These are phyloP conservation scores for Luehdorfia chinensis DNA, from an alignment of 1,140 invertebrate genomes.

Conservation along the genomic window DNA sequence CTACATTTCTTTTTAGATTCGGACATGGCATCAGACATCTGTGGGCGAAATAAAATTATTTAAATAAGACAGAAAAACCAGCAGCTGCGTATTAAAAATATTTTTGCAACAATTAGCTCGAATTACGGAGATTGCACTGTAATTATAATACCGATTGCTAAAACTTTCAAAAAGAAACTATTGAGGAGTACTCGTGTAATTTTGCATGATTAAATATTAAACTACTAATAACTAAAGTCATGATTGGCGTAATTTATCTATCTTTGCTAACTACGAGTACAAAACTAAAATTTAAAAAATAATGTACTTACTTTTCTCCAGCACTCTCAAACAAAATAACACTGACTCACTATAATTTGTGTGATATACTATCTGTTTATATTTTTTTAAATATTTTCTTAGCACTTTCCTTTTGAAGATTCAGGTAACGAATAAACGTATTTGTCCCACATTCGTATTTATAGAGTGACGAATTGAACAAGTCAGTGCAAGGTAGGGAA, in stretches of 20 bases:
- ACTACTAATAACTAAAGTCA: conserved; percentile 8
- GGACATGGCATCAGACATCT: conserved; percentile 12
- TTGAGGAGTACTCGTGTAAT: too few species aligned
- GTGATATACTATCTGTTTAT: conserved; percentile 7
- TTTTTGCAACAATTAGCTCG: conserved; percentile 2
- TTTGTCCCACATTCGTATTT: too few species aligned
- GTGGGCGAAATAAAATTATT: conserved; percentile 8
- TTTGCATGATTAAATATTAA: too few species aligned
- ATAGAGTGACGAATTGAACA: too few species aligned
- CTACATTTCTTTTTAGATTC: conserved; percentile 13
- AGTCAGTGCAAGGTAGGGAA: too few species aligned
- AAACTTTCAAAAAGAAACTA: too few species aligned
- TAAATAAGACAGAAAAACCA: conserved; percentile 1
- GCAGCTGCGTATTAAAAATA: conserved; percentile 2
- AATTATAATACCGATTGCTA: too few species aligned
- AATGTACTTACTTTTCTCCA: conserved; percentile 21
- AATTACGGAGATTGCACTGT: too few species aligned
- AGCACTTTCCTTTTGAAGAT: conserved; percentile 1
- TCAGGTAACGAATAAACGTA: too few species aligned
- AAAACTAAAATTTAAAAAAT: conserved; percentile 19
- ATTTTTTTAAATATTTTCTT: conserved; percentile 5
- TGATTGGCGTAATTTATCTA: conserved; percentile 22
- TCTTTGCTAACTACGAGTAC: conserved; percentile 21
- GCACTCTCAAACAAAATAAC: conserved; percentile 18
- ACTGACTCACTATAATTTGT: conserved; percentile 3